Evolutionary conservation across 92 coral and sea anemone genomes (phyloP).

Genomic region (Heliopora coerulea): DNA sequence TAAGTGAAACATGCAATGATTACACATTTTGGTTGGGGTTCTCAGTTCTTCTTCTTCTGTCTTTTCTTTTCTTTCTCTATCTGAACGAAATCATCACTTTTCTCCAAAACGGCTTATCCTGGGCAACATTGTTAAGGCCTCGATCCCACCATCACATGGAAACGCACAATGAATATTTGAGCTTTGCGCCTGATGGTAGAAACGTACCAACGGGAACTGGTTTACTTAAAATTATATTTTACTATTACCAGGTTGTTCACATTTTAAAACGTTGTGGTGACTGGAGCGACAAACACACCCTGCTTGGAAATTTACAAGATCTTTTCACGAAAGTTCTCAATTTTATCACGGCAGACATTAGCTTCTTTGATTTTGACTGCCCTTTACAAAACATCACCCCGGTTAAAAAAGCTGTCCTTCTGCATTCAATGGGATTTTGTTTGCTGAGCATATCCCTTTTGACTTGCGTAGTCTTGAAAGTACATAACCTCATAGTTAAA

Average conservation of each 20-base stretch:
- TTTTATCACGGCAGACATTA: neutral
- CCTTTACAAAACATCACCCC: constrained; percentile 8
- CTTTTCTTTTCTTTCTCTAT: constrained; percentile 15
- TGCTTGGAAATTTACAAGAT: neutral
- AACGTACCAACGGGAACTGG: neutral
- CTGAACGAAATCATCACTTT: neutral
- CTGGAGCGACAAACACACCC: neutral
- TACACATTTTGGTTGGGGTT: neutral
- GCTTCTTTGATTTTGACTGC: neutral
- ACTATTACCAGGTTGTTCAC: constrained; percentile 6
- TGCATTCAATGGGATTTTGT: constrained; percentile 8
- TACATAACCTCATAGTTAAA: no score
- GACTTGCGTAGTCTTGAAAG: no score
- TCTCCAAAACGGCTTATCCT: constrained; percentile 1
- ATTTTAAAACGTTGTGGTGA: neutral
- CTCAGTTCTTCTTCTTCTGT: neutral
- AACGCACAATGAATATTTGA: neutral
- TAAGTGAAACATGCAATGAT: neutral
- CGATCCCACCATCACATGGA: neutral
- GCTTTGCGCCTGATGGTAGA: neutral
- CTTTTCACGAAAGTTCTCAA: neutral
- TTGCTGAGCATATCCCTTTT: neutral
- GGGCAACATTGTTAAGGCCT: no score
- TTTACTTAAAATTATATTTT: constrained; percentile 12
- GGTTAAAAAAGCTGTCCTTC: neutral